phyloP scores from a whole-genome alignment of 2,888 invertebrate genomes.

The Ypsolopha scabrella region DNA sequence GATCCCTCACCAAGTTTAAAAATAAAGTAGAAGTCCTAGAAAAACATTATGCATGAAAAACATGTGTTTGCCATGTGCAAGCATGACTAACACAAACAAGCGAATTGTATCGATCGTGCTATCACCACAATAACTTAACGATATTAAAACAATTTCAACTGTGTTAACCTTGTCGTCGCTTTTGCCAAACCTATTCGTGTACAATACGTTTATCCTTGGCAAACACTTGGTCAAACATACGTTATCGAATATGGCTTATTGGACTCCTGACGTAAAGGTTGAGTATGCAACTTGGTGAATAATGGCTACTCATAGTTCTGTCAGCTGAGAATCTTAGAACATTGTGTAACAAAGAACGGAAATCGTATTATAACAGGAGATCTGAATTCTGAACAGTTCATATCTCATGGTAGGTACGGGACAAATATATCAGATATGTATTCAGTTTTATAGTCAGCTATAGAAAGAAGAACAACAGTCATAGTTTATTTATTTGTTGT shows the following conservation, averaged over 20 bases:
- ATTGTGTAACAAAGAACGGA: neutral
- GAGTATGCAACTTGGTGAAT: neutral
- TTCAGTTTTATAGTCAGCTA: too few species aligned
- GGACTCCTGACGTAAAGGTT: slow-evolving; percentile 7
- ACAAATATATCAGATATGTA: too few species aligned
- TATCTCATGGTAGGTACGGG: too few species aligned
- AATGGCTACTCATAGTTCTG: neutral
- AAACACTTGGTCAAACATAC: slow-evolving; percentile 46
- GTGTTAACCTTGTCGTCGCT: slow-evolving; percentile 14
- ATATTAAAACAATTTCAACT: slow-evolving; percentile 11
- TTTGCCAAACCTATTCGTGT: slow-evolving; percentile 3
- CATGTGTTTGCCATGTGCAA: slow-evolving; percentile 11
- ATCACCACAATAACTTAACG: slow-evolving; percentile 12
- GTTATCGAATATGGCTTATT: slow-evolving; percentile 38
- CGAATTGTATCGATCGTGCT: slow-evolving; percentile 13
- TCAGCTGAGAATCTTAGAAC: neutral
- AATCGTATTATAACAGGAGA: neutral
- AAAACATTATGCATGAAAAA: slow-evolving; percentile 4
- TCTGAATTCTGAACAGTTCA: too few species aligned
- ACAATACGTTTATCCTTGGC: slow-evolving; percentile 29
- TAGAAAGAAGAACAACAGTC: too few species aligned
- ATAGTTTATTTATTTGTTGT: too few species aligned
- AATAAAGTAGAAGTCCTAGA: neutral
- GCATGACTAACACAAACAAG: slow-evolving; percentile 11
- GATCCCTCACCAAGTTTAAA: neutral